A percentile compares a stretch with the other conserved stretches of the same genome.
These are phyloP conservation scores for Oppia nitens DNA, from an alignment of 1,140 invertebrate genomes.

Conservation along the genomic window DNA sequence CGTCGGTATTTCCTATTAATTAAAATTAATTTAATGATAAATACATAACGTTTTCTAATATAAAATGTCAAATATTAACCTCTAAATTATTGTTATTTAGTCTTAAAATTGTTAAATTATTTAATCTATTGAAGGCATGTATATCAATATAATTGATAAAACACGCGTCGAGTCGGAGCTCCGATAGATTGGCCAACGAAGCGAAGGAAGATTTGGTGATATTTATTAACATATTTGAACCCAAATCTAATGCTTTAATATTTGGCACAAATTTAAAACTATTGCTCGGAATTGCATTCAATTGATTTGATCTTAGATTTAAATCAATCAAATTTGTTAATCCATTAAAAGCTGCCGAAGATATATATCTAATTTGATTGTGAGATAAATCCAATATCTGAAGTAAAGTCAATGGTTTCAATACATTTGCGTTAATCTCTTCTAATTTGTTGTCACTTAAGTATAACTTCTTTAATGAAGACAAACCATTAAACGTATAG, in stretches of 20 bases:
- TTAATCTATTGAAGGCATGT: constrained; percentile 52
- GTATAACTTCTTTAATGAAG: constrained; percentile 49
- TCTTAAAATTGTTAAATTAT: constrained; percentile 49
- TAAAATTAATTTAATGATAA: too few relatives aligned
- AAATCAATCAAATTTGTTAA: constrained; percentile 54
- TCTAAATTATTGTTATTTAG: constrained; percentile 57
- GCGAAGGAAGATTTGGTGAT: constrained; percentile 32
- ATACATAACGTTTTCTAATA: constrained; percentile 33
- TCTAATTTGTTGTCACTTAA: constrained; percentile 62
- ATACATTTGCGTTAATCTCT: constrained; percentile 51
- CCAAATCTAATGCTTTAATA: constrained; percentile 44
- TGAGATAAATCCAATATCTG: constrained; percentile 70
- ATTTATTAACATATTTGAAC: constrained; percentile 55
- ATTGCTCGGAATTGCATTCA: constrained; percentile 40
- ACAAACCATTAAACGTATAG: constrained; percentile 51
- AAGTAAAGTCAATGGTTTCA: constrained; percentile 50
- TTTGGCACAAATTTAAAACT: constrained; percentile 48
- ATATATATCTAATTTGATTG: constrained; percentile 63
- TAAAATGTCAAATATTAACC: constrained; percentile 54
- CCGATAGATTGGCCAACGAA: constrained; percentile 48
- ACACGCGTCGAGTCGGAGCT: constrained; percentile 59
- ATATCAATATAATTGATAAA: constrained; percentile 53
- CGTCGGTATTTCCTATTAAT: constrained; percentile 14
- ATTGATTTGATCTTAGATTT: constrained; percentile 65
- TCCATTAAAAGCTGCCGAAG: constrained; percentile 56